Evolutionary conservation across 2,113 vertebrate species (phyloP).

Genomic region (Alexandromys fortis): DNA sequence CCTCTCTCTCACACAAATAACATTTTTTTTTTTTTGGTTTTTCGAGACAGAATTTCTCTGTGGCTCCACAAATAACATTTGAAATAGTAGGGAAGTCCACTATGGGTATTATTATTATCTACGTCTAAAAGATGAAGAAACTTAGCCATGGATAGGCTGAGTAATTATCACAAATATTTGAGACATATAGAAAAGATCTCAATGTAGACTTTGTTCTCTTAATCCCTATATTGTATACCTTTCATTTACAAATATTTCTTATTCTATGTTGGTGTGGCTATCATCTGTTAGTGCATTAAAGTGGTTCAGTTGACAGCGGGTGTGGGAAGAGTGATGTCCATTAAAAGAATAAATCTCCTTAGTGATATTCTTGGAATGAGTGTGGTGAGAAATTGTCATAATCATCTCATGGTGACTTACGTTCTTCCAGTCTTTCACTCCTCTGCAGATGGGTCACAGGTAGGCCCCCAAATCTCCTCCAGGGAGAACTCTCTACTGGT

Average conservation of each 20-base stretch:
- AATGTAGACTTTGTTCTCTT: background rate
- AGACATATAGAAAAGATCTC: background rate
- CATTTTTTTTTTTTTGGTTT: background rate
- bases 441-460: background rate
- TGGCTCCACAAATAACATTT: background rate
- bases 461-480: background rate
- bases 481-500: background rate
- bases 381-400: background rate
- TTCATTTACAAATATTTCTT: background rate
- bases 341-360: background rate
- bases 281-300: background rate
- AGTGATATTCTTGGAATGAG: background rate
- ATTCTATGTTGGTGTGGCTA: background rate
- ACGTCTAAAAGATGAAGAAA: slow-evolving; percentile 18
- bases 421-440: background rate
- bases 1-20: background rate
- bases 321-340: background rate
- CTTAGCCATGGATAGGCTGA: background rate
- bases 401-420: background rate
- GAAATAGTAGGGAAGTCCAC: background rate
- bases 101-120: background rate
- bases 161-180: background rate
- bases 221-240: background rate
- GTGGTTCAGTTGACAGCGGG: background rate
- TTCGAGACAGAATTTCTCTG: no score